Evolutionary conservation across 2,888 invertebrate species (phyloP), one percentile per base, ranked within the genome.

Genomic region (Emmelina monodactyla): DNA sequence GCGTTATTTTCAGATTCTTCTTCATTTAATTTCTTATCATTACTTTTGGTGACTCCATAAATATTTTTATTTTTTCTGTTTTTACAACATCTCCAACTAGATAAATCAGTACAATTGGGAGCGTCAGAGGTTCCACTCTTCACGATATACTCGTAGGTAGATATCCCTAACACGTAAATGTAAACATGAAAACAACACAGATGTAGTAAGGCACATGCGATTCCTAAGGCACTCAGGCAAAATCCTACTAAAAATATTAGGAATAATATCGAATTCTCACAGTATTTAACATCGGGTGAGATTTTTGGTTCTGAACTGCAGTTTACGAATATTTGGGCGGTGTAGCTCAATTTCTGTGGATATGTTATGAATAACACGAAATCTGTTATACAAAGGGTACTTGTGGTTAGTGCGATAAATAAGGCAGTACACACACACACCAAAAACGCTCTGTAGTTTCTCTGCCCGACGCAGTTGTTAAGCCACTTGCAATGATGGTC

Each of bases 401-500:
- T 83, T 34, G 92, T 88, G 44, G 87, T 82, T 38, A 87, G 58
- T 11, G 90, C 85, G 44, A 89, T 87, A 38, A 88, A 73, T 42
- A 91, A 85, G 14, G 92, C 92, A 34, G 91, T 89, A 38, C 86
- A 82, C 36, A 94, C 88, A 57, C 91, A 90, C 62, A 88, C 85
- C 47, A 93, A 83, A 66, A 94, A 94, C 16, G 88, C 86, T 29
- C 82, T 84, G 82, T 97, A 97, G 68, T 97, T 97, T 49, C 94
- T 83, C 30, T 85, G 85, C 6, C 98, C 98, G 41, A 98, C 87
- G 78, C 98, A 98, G 71, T 95, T 97, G 81, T 98, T 98, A 48
- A 98, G 82, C 97, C 98, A 98, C 83, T 96, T 95, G 83, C 97
- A 98, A 71, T 98, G 97, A 68, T 97, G 97, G 66, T 98, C 97